These are phyloP conservation scores for Thaumetopoea pityocampa DNA, from an alignment of 1,140 invertebrate species.

Conservation along the genomic window DNA sequence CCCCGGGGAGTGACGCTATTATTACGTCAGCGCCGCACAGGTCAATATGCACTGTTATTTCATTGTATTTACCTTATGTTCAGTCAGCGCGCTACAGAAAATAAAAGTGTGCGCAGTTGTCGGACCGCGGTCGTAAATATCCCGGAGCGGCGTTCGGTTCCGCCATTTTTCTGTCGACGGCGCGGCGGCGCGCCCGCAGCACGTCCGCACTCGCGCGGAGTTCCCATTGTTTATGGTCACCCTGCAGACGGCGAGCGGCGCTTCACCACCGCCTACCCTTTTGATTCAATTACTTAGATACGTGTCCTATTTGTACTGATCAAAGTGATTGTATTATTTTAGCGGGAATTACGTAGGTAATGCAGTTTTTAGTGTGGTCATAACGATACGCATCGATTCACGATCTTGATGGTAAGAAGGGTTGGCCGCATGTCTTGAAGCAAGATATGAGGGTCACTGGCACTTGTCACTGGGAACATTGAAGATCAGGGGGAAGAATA, in stretches of 20 bases:
- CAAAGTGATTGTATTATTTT: slow-evolving; percentile 13
- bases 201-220: slow-evolving; percentile 63
- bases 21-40: slow-evolving; percentile 24
- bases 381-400: slow-evolving; percentile 7
- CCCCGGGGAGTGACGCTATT: too few relatives aligned
- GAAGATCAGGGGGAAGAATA: too few relatives aligned
- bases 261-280: slow-evolving; percentile 25
- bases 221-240: slow-evolving; percentile 54
- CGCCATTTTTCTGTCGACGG: slow-evolving; percentile 72
- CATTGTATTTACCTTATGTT: slow-evolving; percentile 51
- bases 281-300: slow-evolving; percentile 42
- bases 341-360: not conserved
- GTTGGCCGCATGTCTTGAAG: too few relatives aligned
- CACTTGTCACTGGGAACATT: too few relatives aligned
- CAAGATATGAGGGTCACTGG: too few relatives aligned
- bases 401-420: too few relatives aligned
- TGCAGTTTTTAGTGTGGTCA: slow-evolving; percentile 1
- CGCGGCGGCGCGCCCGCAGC: slow-evolving; percentile 60
- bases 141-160: slow-evolving; percentile 51
- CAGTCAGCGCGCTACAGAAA: slow-evolving; percentile 46
- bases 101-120: slow-evolving; percentile 68
- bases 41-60: slow-evolving; percentile 45
- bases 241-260: slow-evolving; percentile 34
- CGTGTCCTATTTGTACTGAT: slow-evolving; percentile 14
- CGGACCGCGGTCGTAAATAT: slow-evolving; percentile 65